A percentile compares a stretch with the other conserved stretches of the same genome.
Conservation (phyloP, 2,113 vertebrate genomes). For the Gadus macrocephalus region DNA sequence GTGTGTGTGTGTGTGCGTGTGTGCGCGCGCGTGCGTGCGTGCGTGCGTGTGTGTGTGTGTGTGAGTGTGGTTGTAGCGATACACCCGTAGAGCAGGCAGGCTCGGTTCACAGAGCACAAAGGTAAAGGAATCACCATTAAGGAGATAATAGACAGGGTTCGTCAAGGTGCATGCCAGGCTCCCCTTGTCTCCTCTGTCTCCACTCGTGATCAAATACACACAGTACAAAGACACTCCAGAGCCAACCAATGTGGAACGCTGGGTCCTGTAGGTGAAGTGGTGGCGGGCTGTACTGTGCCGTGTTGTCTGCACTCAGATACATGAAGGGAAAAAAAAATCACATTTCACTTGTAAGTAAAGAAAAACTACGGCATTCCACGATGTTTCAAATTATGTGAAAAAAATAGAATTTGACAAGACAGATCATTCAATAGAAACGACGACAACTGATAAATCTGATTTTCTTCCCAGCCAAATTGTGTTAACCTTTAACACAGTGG, state of each 20-base stretch:
- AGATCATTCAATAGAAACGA: neutral
- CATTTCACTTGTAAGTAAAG: too few relatives aligned
- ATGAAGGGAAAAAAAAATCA: too few relatives aligned
- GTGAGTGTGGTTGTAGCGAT: constrained; percentile 53
- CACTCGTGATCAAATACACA: neutral
- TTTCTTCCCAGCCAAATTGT: neutral
- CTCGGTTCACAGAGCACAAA: constrained; percentile 38
- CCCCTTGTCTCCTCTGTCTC: neutral
- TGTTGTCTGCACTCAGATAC: too few relatives aligned
- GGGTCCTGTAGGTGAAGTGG: too few relatives aligned
- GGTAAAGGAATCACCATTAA: constrained; percentile 54
- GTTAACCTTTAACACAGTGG: constrained; percentile 16
- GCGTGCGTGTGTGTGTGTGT: constrained; percentile 17
- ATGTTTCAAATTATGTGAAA: too few relatives aligned
- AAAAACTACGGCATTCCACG: too few relatives aligned
- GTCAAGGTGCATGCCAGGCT: constrained; percentile 13
- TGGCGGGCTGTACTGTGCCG: too few relatives aligned
- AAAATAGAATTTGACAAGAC: too few relatives aligned
- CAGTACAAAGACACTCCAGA: neutral
- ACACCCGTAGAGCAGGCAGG: constrained; percentile 43
- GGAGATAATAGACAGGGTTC: constrained; percentile 48
- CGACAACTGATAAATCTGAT: neutral
- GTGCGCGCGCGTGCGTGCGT: too few relatives aligned
- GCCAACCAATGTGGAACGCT: too few relatives aligned
- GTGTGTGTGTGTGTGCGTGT: too few relatives aligned